A percentile compares a stretch with the other conserved stretches of the same genome.
Evolutionary conservation across 2,113 vertebrate genomes (phyloP).

Genomic region (Catharus bicknelli): DNA sequence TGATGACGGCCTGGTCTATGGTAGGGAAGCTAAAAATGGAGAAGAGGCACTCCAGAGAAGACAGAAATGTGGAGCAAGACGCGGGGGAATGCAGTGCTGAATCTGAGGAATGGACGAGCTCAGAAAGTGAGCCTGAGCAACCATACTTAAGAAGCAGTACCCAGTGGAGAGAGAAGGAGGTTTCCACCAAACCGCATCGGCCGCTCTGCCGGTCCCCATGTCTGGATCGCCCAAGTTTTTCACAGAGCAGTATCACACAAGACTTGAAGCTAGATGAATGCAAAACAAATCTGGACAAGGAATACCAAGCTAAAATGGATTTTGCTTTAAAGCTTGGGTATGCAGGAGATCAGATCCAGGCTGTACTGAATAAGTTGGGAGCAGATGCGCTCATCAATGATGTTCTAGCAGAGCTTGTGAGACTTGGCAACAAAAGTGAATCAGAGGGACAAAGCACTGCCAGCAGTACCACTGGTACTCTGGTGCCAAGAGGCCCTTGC

Average conservation of each 20-base stretch:
- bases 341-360: constrained; percentile 91
- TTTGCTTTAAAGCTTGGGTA: constrained; percentile 97
- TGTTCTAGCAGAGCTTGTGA: constrained; percentile 92
- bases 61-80: constrained; percentile 77
- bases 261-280: constrained; percentile 80
- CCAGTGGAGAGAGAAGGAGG: constrained; percentile 79
- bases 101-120: constrained; percentile 90
- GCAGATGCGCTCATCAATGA: constrained; percentile 94
- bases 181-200: constrained; percentile 85
- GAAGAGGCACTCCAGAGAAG: constrained; percentile 86
- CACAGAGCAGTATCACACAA: constrained; percentile 90
- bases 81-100: constrained; percentile 78
- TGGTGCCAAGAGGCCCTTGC: constrained; percentile 76
- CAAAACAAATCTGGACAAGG: constrained; percentile 76
- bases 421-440: constrained; percentile 93
- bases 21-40: constrained; percentile 93
- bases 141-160: constrained; percentile 50
- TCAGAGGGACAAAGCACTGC: constrained; percentile 80
- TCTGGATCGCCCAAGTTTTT: constrained; percentile 93
- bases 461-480: constrained; percentile 44
- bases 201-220: constrained; percentile 97
- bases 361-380: constrained; percentile 92
- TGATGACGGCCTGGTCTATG: constrained; percentile 92
- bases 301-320: constrained; percentile 96
- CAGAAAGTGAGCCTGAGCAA: constrained; percentile 89